phyloP scores from a whole-genome alignment of 2,888 invertebrate genomes.

The Clusia tigrina region DNA sequence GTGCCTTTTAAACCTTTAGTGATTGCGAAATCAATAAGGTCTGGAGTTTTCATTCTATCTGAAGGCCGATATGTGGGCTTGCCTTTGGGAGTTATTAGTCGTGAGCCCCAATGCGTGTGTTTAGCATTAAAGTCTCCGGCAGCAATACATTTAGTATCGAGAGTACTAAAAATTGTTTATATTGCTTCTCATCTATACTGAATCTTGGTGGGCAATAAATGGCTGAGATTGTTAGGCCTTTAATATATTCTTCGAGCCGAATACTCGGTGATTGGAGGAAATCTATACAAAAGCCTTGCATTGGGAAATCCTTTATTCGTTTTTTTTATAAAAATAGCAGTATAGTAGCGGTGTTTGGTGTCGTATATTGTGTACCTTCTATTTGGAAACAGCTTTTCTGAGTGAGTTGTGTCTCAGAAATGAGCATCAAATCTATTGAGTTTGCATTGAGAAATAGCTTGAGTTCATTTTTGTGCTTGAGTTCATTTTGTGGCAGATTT shows the following conservation, averaged over 20 bases:
- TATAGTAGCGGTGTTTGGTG: not conserved
- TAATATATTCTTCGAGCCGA: not conserved
- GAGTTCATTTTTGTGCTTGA: too few species aligned
- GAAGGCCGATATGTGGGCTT: conserved; percentile 4
- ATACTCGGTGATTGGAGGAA: not conserved
- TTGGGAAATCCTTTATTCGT: not conserved
- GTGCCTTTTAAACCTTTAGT: not conserved
- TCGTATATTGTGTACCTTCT: not conserved
- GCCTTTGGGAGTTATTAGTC: not conserved
- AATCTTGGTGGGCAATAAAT: not conserved
- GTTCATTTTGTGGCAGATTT: not conserved
- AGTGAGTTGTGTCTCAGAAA: not conserved
- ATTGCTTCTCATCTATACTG: not conserved
- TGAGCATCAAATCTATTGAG: not conserved
- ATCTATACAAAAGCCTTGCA: not conserved
- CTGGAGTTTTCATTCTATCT: not conserved
- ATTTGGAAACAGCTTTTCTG: not conserved
- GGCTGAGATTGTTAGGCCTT: not conserved
- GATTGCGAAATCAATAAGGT: conserved; percentile 4
- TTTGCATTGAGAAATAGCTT: too few species aligned
- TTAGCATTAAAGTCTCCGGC: not conserved
- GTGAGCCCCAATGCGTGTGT: not conserved
- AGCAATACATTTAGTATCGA: not conserved
- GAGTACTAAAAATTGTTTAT: not conserved
- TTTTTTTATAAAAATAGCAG: not conserved